A percentile compares a stretch with the other conserved stretches of the same genome.
phyloP scores from a whole-genome alignment of 2,113 vertebrate genomes.

The Heptranchias perlo region DNA sequence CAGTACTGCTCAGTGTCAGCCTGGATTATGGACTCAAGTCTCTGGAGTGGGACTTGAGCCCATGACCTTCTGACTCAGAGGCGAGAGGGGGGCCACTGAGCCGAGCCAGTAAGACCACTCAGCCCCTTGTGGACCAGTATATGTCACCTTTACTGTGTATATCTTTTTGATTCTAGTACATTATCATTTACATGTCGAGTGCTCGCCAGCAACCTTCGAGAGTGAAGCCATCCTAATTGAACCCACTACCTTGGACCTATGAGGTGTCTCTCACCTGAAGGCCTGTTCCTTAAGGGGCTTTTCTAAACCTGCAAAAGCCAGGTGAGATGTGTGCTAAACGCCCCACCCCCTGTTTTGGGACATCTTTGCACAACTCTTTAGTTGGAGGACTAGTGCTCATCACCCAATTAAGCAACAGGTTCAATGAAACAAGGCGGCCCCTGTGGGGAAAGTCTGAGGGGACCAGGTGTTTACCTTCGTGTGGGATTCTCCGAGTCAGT shows the following conservation, averaged over 20 bases:
- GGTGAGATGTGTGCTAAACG: not conserved
- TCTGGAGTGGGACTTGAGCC: not conserved
- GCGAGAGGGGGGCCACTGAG: not conserved
- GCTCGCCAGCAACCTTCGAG: not conserved
- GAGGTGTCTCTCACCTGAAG: not conserved
- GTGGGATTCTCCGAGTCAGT: conserved; percentile 80
- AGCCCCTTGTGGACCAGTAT: not conserved
- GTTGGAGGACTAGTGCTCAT: not conserved
- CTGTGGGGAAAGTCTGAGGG: conserved; percentile 16
- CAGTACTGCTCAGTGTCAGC: not conserved
- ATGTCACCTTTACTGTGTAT: too few relatives aligned
- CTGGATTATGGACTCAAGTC: not conserved
- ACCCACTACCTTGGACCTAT: too few relatives aligned
- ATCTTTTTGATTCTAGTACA: not conserved
- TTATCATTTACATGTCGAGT: not conserved
- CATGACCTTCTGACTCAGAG: not conserved
- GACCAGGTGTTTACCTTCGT: conserved; percentile 72
- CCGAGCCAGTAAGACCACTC: not conserved
- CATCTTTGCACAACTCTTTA: not conserved
- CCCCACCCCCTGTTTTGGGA: not conserved
- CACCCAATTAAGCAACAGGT: not conserved
- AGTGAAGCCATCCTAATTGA: not conserved
- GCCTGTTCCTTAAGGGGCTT: not conserved
- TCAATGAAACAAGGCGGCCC: conserved; percentile 31
- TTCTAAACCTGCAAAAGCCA: not conserved